Evolutionary conservation across 2,888 invertebrate genomes (phyloP), one percentile per base, ranked within the genome.

Genomic region (Amitus sp.): DNA sequence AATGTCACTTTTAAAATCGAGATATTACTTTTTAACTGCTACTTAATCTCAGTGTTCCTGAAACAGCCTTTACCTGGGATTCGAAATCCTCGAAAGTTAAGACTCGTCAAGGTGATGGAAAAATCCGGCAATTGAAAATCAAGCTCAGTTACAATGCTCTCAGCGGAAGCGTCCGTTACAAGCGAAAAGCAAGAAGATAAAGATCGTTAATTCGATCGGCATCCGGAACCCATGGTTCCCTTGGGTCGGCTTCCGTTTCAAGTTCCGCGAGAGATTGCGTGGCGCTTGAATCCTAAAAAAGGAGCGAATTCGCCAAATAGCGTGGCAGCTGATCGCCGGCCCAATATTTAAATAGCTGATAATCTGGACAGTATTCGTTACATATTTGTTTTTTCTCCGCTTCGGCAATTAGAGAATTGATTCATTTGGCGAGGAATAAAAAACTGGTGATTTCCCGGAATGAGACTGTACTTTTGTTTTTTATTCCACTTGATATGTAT

Each of bases 271-370:
- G 49, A 27, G 47, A 37, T 69, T 70, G 72, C 71, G 73, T 71
- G 73, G 66, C 57, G n/a, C n/a, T n/a, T n/a, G n/a, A n/a, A n/a
- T n/a, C n/a, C n/a, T n/a, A n/a, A n/a, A n/a, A n/a, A n/a, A n/a
- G n/a, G n/a, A 58, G 57, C 53, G 49, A 61, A 64, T 53, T 45
- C 56, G 42, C 47, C 40, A 18, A 28, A 30, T 47, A 57, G 60
- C 33, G 45, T 50, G 56, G 64, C 79, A 79, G 79, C 77, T 79
- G 79, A 79, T 78, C 68, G 75, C 73, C 76, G 79, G 74, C 75
- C n/a, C 77, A 34, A 4, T 4, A 34, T 34, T n/a, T 12, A 34
- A 34, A n/a, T 34, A 6, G 6, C 75, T 72, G n/a, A n/a, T n/a
- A n/a, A n/a, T n/a, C n/a, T n/a, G n/a, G n/a, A n/a, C n/a, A n/a